Evolutionary conservation across 1,140 invertebrate genomes (phyloP).

Genomic region (Meloidogyne exigua): DNA sequence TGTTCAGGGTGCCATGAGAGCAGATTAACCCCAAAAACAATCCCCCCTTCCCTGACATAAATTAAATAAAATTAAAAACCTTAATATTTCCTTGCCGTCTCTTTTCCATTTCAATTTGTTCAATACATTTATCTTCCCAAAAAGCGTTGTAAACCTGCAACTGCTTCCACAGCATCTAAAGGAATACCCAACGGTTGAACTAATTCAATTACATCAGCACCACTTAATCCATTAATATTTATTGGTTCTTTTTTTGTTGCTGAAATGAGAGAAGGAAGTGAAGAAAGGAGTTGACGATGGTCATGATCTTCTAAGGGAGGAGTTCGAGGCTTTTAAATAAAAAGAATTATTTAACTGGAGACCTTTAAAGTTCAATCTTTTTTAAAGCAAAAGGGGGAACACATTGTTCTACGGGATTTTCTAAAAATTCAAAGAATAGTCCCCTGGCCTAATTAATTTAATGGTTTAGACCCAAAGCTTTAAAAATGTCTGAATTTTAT

Average conservation of each 20-base stretch:
- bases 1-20: too few relatives aligned
- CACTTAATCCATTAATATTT: conserved; percentile 3
- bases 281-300: conserved; percentile 9
- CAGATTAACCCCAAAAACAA: too few relatives aligned
- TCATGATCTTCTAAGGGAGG: conserved; percentile 15
- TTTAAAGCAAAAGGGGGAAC: too few relatives aligned
- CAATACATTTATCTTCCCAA: conserved; percentile 38
- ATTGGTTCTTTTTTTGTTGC: not conserved
- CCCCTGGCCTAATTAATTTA: too few relatives aligned
- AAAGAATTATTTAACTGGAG: too few relatives aligned
- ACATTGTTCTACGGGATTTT: too few relatives aligned
- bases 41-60: too few relatives aligned
- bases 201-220: conserved; percentile 4
- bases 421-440: too few relatives aligned
- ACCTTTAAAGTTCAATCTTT: too few relatives aligned
- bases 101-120: conserved; percentile 39
- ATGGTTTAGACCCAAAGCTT: too few relatives aligned
- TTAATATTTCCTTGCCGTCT: conserved; percentile 40
- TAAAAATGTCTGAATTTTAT: too few relatives aligned
- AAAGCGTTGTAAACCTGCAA: conserved; percentile 29
- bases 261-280: not conserved
- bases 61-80: too few relatives aligned
- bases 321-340: conserved; percentile 21
- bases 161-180: conserved; percentile 17
- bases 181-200: not conserved